Percentiles rank a stretch among this genome's conserved stretches.
Conservation (phyloP, 2,797 vertebrate species). For the Platyrinchus mystaceus region DNA sequence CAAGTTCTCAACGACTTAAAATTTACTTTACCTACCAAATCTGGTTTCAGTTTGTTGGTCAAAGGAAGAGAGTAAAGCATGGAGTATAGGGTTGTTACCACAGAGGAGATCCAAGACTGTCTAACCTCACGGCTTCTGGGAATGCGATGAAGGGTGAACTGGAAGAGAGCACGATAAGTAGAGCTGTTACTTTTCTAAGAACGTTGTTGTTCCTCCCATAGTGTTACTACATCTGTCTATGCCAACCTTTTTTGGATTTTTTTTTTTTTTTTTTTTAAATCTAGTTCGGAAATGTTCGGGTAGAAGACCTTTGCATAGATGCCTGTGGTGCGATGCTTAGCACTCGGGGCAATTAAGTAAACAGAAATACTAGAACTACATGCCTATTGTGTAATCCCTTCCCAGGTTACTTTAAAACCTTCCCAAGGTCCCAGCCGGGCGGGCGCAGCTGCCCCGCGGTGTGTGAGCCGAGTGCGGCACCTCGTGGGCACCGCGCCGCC, state of each 20-base stretch:
- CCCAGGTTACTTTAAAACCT: neutral
- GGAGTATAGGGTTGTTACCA: conserved; percentile 82
- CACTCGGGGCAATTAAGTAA: neutral
- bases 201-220: neutral
- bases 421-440: neutral
- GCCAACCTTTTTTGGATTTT: neutral
- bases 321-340: neutral
- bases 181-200: neutral
- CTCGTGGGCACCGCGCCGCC: conserved; percentile 51
- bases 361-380: neutral
- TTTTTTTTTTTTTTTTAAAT: neutral
- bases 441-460: neutral
- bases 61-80: conserved; percentile 80
- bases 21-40: conserved; percentile 84
- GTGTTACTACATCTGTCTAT: neutral
- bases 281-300: neutral
- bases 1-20: neutral
- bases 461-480: conserved; percentile 38
- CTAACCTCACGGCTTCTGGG: conserved; percentile 91
- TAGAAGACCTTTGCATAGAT: neutral
- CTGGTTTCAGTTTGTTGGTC: conserved; percentile 83
- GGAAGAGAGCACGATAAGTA: conserved; percentile 12
- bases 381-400: neutral
- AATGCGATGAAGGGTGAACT: conserved; percentile 87
- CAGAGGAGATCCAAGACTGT: conserved; percentile 88